Evolutionary conservation across 1,140 invertebrate species (phyloP).

Genomic region (Atta cephalotes): DNA sequence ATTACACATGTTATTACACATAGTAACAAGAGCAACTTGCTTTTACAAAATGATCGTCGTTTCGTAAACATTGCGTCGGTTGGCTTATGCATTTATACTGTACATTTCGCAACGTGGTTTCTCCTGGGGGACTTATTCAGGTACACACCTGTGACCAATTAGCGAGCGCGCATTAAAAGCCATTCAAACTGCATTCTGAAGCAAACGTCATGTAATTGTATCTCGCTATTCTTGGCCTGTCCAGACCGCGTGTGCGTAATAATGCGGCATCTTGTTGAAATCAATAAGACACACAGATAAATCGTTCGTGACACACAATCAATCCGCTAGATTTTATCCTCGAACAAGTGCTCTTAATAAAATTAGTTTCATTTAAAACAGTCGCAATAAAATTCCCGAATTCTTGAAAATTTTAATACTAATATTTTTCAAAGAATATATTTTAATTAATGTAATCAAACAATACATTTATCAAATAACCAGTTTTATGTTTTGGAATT

Average conservation of each 20-base stretch:
- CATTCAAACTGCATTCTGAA: constrained; percentile 43
- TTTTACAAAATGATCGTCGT: constrained; percentile 41
- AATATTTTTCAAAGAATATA: neutral
- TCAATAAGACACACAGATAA: constrained; percentile 35
- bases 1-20: neutral
- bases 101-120: constrained; percentile 33
- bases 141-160: constrained; percentile 54
- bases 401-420: neutral
- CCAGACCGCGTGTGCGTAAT: constrained; percentile 36
- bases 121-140: constrained; percentile 37
- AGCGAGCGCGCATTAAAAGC: constrained; percentile 54
- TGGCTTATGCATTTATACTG: constrained; percentile 34
- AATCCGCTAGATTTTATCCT: neutral
- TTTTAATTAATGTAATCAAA: neutral
- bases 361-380: constrained; percentile 7
- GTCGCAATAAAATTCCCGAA: neutral
- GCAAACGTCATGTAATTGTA: constrained; percentile 28
- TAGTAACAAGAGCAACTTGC: constrained; percentile 20
- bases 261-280: constrained; percentile 35
- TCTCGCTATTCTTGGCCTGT: neutral
- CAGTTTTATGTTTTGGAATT: neutral
- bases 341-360: neutral
- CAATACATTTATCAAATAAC: neutral
- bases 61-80: constrained; percentile 45
- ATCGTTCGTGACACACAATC: neutral